Base-by-base conservation (phyloP, 2,888 invertebrate genomes). In the Arge pagana region DNA sequence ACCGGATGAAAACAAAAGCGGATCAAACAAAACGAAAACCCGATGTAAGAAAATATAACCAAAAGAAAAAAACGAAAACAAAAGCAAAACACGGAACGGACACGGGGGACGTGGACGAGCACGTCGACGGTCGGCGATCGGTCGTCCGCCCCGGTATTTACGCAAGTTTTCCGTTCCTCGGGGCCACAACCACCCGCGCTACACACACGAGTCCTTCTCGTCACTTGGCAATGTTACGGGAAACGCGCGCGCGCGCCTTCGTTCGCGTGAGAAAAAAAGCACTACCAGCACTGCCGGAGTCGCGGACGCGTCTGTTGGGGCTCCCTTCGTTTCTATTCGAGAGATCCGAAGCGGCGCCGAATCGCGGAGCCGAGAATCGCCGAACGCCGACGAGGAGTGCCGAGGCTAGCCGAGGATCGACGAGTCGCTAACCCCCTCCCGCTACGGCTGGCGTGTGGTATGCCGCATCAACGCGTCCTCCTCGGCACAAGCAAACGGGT, bases 221-320 rank as follows among this genome's bases (percentile, higher is more conserved):
- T 28, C 8, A 28, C 28, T n/a, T 7, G 8, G 28, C 28, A n/a
- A 28, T n/a, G 28, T 7, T 28, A 7, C n/a, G 7, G 8, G 7
- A 28, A 8, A 7, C 28, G n/a, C 28, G 7, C 10, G 11, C 13
- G 10, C 31, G 31, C 31, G 43, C 18, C 31, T 33, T 16, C 36
- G 36, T 13, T n/a, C 24, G 16, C 31, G 13, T 11, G 11, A n/a
- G 24, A 16, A 23, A 19, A 24, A 33, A 48, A 43, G 33, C 39
- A 30, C 50, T 51, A 60, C 65, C 64, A 60, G 39, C 53, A 60
- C 53, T 55, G 59, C 66, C 66, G 68, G 65, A 65, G 66, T 72
- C 75, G 71, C 75, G 72, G 67, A 72, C 72, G 75, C 75, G 71
- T 75, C 74, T 74, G 74, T 63, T 68, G 39, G 48, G 33, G 39